Percentiles rank a stretch among this genome's conserved stretches.
These are phyloP conservation scores for Nesidiocoris tenuis DNA, from an alignment of 2,888 invertebrate genomes.

Conservation along the genomic window DNA sequence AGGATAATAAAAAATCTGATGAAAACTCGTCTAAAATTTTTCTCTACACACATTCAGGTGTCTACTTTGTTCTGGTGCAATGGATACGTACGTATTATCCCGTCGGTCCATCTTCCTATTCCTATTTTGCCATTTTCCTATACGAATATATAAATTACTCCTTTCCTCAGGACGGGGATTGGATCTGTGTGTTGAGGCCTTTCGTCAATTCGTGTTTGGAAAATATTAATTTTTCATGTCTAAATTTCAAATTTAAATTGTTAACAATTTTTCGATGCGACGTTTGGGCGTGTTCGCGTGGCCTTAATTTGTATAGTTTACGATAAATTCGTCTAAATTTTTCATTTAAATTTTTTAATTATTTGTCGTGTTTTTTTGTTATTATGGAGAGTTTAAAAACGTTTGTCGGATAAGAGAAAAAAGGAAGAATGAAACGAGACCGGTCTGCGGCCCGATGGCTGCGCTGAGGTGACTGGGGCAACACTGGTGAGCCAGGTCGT, in stretches of 20 bases:
- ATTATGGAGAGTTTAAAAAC: too few relatives aligned
- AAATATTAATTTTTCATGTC: neutral
- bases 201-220: neutral
- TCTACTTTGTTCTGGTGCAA: slow-evolving; percentile 9
- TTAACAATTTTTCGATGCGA: neutral
- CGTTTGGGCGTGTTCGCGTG: too few relatives aligned
- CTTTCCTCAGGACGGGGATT: neutral
- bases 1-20: neutral
- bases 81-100: slow-evolving; percentile 42
- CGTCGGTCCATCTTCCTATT: slow-evolving; percentile 37
- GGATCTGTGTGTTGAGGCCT: neutral
- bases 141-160: neutral
- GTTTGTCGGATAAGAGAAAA: neutral
- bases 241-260: slow-evolving; percentile 6
- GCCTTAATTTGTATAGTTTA: too few relatives aligned
- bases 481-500: slow-evolving; percentile 25
- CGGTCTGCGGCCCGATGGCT: neutral
- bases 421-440: neutral
- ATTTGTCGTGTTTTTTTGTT: too few relatives aligned
- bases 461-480: slow-evolving; percentile 39
- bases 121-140: slow-evolving; percentile 33
- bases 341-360: too few relatives aligned
- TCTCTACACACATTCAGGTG: slow-evolving; percentile 21
- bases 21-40: neutral
- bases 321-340: too few relatives aligned